Evolutionary conservation across 2,888 invertebrate species (phyloP).

Genomic region (Drosophila barbarae): DNA sequence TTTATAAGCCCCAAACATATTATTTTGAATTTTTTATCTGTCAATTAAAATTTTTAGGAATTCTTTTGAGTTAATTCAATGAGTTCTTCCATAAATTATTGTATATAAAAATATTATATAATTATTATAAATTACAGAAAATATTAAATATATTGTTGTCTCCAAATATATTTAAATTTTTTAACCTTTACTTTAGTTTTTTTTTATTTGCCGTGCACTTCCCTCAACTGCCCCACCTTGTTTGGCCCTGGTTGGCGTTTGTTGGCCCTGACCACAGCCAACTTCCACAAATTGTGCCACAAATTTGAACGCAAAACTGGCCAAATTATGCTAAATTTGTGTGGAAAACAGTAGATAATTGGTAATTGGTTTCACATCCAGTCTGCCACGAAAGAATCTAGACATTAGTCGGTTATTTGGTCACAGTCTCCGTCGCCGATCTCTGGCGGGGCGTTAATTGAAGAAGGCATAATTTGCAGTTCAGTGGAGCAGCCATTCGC

Average conservation of each 20-base stretch:
- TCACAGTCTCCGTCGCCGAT: constrained; percentile 9
- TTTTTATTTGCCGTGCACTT: constrained; percentile 2
- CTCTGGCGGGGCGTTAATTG: constrained; percentile 65
- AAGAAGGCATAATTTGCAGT: constrained; percentile 65
- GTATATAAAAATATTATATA: background rate
- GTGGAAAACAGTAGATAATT: constrained; percentile 76
- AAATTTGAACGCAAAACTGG: constrained; percentile 74
- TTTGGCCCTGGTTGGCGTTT: constrained; percentile 39
- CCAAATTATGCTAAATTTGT: constrained; percentile 76
- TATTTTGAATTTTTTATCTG: no score
- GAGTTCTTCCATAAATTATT: background rate
- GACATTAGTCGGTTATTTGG: constrained; percentile 49
- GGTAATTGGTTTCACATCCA: constrained; percentile 73
- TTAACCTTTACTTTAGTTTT: background rate
- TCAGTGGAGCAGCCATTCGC: constrained; percentile 19
- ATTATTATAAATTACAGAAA: background rate
- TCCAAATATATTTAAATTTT: background rate
- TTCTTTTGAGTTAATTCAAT: no score
- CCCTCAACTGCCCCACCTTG: constrained; percentile 2
- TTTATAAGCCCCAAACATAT: no score
- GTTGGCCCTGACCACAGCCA: constrained; percentile 74
- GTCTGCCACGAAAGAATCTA: constrained; percentile 42
- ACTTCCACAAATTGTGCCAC: constrained; percentile 73
- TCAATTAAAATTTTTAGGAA: no score
- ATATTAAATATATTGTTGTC: no score